A percentile compares a stretch with the other conserved stretches of the same genome.
Evolutionary conservation across 2,113 vertebrate species (phyloP).

Genomic region (Coracopsis vasa): DNA sequence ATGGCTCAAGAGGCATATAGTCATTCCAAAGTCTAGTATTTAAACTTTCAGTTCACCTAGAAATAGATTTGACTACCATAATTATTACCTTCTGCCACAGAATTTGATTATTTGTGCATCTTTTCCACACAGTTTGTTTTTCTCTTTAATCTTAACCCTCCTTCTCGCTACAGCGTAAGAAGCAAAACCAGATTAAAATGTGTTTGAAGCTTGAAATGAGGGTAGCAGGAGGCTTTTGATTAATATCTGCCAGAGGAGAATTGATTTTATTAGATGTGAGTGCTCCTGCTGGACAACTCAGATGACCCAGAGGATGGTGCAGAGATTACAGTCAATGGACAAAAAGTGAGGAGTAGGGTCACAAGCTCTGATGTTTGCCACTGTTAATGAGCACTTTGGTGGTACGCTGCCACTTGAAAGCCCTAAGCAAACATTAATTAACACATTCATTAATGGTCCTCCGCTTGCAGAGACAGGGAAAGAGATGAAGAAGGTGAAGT

Average conservation of each 20-base stretch:
- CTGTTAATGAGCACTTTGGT: neutral
- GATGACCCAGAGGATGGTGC: neutral
- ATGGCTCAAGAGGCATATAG: neutral
- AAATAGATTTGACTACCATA: fast-evolving
- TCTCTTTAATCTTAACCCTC: neutral
- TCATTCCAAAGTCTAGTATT: neutral
- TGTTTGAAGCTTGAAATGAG: neutral
- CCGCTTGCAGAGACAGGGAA: neutral
- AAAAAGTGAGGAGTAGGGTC: neutral
- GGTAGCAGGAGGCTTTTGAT: neutral
- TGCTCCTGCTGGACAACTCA: neutral
- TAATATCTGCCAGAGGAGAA: neutral
- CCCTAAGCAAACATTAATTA: neutral
- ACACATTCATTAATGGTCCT: neutral
- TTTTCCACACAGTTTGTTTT: neutral
- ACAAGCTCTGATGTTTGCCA: neutral
- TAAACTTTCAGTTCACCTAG: neutral
- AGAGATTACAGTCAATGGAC: neutral
- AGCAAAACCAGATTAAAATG: neutral
- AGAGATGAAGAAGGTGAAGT: neutral
- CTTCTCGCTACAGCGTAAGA: neutral
- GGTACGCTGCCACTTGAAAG: neutral
- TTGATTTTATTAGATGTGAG: neutral
- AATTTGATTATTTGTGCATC: neutral
- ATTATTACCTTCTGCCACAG: neutral